phyloP scores from a whole-genome alignment of 2,797 vertebrate genomes.

The Garrulus glandarius region DNA sequence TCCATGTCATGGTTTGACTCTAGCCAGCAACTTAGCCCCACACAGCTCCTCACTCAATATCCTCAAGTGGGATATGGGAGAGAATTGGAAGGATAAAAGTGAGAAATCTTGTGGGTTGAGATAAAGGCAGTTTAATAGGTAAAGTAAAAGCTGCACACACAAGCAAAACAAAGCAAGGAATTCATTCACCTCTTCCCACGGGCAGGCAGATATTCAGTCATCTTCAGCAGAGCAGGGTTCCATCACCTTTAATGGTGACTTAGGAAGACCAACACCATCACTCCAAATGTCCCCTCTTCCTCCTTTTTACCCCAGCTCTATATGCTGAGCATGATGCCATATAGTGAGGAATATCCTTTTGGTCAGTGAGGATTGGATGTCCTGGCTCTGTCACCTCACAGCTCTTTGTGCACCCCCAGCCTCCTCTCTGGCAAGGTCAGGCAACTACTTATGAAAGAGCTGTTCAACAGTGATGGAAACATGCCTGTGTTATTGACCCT shows the following conservation, averaged over 20 bases:
- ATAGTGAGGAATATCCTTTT: background rate
- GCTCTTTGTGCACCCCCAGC: background rate
- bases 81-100: background rate
- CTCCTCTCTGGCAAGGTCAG: background rate
- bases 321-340: background rate
- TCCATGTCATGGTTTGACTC: background rate
- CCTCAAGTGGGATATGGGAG: background rate
- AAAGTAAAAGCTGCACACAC: background rate
- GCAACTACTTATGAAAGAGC: too few relatives aligned
- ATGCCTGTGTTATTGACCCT: background rate
- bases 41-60: background rate
- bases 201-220: background rate
- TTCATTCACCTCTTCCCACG: background rate
- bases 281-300: background rate
- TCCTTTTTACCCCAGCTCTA: background rate
- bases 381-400: background rate
- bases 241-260: too few relatives aligned
- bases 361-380: background rate
- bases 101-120: background rate
- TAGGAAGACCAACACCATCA: background rate
- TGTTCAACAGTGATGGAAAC: background rate
- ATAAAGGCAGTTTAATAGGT: background rate
- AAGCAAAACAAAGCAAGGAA: background rate
- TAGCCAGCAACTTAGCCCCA: background rate
- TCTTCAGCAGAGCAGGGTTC: background rate